phyloP scores from a whole-genome alignment of 30 jellyfish, hydroid and myxozoan genomes.

The Aurelia aurita complex sp. Pacific region DNA sequence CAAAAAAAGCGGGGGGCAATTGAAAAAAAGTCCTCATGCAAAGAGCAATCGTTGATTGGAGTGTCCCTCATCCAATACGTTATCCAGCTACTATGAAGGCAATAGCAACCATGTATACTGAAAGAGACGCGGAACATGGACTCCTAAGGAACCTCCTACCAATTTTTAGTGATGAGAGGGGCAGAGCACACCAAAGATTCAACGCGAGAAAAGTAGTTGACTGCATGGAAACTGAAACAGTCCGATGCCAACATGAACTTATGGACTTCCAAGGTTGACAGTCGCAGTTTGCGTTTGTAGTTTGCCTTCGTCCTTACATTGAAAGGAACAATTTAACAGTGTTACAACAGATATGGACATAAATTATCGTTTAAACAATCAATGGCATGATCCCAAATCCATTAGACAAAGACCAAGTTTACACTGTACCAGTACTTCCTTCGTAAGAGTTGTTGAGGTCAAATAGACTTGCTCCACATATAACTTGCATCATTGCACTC shows the following conservation, averaged over 20 bases:
- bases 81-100: conserved; percentile 10
- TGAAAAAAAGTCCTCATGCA: not conserved
- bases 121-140: not conserved
- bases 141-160: conserved; percentile 3
- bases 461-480: too few relatives aligned
- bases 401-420: too few relatives aligned
- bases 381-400: too few relatives aligned
- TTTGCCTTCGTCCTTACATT: conserved; percentile 6
- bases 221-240: not conserved
- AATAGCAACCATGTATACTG: not conserved
- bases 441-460: too few relatives aligned
- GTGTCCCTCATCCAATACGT: conserved; percentile 15
- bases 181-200: not conserved
- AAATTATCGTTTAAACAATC: too few relatives aligned
- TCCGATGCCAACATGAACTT: not conserved
- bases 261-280: not conserved
- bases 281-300: conserved; percentile 7
- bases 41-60: conserved; percentile 14
- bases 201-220: conserved; percentile 2
- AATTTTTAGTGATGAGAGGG: not conserved
- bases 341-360: too few relatives aligned
- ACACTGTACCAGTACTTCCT: too few relatives aligned
- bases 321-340: not conserved
- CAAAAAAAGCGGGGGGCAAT: not conserved
- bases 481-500: too few relatives aligned